phyloP scores from a whole-genome alignment of 2,888 invertebrate genomes.

The Epistrophe eligans region DNA sequence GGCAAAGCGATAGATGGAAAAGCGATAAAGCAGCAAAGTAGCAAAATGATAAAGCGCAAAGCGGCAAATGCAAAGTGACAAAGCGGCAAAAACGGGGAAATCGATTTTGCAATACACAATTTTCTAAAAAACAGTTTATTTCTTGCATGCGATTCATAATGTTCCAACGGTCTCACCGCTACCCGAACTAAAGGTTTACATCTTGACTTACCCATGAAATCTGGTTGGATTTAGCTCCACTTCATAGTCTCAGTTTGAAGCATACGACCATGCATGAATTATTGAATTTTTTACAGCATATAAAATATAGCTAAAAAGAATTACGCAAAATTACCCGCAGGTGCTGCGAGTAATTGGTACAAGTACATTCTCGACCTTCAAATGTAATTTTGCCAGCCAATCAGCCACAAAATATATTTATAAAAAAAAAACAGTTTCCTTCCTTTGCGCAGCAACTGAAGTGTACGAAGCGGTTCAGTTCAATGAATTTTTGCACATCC shows the following conservation, averaged over 20 bases:
- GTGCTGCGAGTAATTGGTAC: conserved; percentile 53
- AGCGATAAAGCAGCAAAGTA: too few species aligned
- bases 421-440: conserved; percentile 25
- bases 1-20: too few species aligned
- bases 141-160: too few species aligned
- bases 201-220: neutral
- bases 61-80: too few species aligned
- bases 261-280: neutral
- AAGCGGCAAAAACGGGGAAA: too few species aligned
- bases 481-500: conserved; percentile 62
- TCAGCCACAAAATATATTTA: conserved; percentile 4
- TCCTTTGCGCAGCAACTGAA: conserved; percentile 13
- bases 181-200: too few species aligned
- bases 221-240: neutral
- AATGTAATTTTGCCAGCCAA: conserved; percentile 16
- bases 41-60: too few species aligned
- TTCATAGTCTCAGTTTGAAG: neutral
- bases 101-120: too few species aligned
- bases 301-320: conserved; percentile 12
- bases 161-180: too few species aligned
- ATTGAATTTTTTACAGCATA: neutral
- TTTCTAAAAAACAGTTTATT: too few species aligned
- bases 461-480: conserved; percentile 39
- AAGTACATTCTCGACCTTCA: conserved; percentile 52
- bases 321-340: conserved; percentile 59